Percentiles rank a stretch among this genome's conserved stretches.
phyloP scores from a whole-genome alignment of 2,888 invertebrate species.

The Nebria brevicollis region DNA sequence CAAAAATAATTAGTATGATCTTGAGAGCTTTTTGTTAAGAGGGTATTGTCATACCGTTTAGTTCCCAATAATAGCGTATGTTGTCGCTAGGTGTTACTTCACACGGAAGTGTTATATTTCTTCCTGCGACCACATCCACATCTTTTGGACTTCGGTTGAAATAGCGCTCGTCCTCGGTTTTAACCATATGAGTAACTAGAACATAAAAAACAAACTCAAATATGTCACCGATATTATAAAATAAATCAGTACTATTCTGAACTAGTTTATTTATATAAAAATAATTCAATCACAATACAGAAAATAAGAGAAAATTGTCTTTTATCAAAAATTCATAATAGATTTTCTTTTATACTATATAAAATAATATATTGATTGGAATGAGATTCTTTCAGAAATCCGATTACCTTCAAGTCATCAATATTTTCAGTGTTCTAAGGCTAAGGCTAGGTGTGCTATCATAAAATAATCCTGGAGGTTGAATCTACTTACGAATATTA shows the following conservation, averaged over 20 bases:
- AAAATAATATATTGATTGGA: too few species aligned
- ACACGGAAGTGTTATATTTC: slow-evolving; percentile 59
- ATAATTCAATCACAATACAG: too few species aligned
- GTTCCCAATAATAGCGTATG: slow-evolving; percentile 61
- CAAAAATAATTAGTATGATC: slow-evolving; percentile 5
- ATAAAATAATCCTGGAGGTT: not conserved
- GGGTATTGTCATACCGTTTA: slow-evolving; percentile 56
- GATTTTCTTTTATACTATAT: too few species aligned
- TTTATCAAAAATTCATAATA: too few species aligned
- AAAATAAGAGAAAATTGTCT: too few species aligned
- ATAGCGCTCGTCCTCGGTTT: slow-evolving; percentile 57
- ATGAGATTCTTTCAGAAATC: too few species aligned
- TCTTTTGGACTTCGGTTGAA: slow-evolving; percentile 60
- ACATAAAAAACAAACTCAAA: slow-evolving; percentile 26
- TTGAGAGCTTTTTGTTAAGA: not conserved
- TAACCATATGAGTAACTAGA: slow-evolving; percentile 50
- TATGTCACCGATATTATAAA: not conserved
- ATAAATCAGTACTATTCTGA: too few species aligned
- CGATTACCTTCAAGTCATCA: too few species aligned
- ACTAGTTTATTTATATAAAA: too few species aligned
- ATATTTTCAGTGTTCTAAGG: too few species aligned
- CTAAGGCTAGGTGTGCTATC: not conserved
- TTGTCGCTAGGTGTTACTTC: slow-evolving; percentile 60
- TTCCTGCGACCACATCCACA: slow-evolving; percentile 58
- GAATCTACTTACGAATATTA: not conserved